A percentile compares a stretch with the other conserved stretches of the same genome.
Conservation (phyloP, 2,797 vertebrate species). For the Clarias fuscus region DNA sequence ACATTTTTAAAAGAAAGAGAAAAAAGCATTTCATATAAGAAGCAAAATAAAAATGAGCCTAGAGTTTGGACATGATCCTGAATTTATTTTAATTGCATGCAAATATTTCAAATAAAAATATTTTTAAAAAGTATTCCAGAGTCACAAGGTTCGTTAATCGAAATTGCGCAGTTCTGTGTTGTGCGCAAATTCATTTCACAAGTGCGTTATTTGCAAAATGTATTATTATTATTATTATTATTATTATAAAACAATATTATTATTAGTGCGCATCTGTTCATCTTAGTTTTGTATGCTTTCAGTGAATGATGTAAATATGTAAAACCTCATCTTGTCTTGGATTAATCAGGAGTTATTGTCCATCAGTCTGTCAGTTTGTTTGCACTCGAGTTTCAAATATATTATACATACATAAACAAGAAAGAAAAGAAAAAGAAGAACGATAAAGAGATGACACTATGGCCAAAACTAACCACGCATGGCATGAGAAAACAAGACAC, state of each 20-base stretch:
- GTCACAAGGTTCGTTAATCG: too few relatives aligned
- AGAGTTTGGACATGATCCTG: too few relatives aligned
- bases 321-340: neutral
- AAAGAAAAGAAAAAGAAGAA: neutral
- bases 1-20: neutral
- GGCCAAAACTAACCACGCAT: neutral
- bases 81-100: neutral
- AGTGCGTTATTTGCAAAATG: neutral
- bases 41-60: neutral
- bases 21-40: neutral
- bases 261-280: neutral
- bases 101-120: neutral
- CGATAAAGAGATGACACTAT: neutral
- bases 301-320: neutral
- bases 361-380: neutral
- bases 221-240: conserved; percentile 11
- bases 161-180: neutral
- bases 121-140: neutral
- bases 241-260: neutral
- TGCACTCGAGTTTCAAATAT: neutral
- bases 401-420: too few relatives aligned
- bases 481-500: neutral
- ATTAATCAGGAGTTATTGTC: neutral
- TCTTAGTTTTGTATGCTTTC: conserved; percentile 5
- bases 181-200: neutral